Conservation (phyloP, 2,888 invertebrate genomes). For the Mylabris sibirica region DNA sequence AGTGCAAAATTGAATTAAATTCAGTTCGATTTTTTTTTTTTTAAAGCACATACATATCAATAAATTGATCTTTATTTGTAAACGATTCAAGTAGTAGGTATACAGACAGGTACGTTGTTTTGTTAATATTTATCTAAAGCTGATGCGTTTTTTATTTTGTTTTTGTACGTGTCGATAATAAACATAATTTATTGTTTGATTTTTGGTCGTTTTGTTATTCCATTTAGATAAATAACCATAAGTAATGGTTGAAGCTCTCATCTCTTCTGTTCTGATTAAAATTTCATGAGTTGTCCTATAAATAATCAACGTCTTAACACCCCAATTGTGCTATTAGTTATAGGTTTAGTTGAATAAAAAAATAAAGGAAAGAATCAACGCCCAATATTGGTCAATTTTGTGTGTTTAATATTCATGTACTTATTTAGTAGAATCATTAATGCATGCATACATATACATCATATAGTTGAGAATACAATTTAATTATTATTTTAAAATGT, state of each 20-base stretch:
- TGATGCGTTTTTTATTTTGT: too few relatives aligned
- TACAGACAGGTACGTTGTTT: slow-evolving; percentile 26
- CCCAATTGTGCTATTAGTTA: slow-evolving; percentile 29
- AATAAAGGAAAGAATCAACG: slow-evolving; percentile 37
- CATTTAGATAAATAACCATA: too few relatives aligned
- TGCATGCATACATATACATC: slow-evolving; percentile 23
- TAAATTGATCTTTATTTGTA: slow-evolving; percentile 38
- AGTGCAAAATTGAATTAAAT: slow-evolving; percentile 38
- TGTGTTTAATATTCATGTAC: slow-evolving; percentile 33
- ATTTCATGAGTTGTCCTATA: slow-evolving; percentile 34
- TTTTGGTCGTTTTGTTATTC: slow-evolving; percentile 9
- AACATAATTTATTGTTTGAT: slow-evolving; percentile 29
- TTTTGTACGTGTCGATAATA: neutral
- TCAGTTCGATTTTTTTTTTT: neutral
- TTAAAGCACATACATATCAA: slow-evolving; percentile 32
- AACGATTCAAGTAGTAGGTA: neutral
- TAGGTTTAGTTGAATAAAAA: slow-evolving; percentile 17
- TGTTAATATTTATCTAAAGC: slow-evolving; percentile 38
- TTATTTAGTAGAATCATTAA: slow-evolving; percentile 34
- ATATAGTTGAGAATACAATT: slow-evolving; percentile 33
- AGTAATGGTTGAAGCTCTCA: slow-evolving; percentile 2
- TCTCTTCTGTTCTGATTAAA: slow-evolving; percentile 28
- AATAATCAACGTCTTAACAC: slow-evolving; percentile 37
- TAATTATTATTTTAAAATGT: slow-evolving; percentile 36
- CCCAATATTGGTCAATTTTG: slow-evolving; percentile 24